phyloP scores from a whole-genome alignment of 2,888 invertebrate genomes.

The Acleris emargana region DNA sequence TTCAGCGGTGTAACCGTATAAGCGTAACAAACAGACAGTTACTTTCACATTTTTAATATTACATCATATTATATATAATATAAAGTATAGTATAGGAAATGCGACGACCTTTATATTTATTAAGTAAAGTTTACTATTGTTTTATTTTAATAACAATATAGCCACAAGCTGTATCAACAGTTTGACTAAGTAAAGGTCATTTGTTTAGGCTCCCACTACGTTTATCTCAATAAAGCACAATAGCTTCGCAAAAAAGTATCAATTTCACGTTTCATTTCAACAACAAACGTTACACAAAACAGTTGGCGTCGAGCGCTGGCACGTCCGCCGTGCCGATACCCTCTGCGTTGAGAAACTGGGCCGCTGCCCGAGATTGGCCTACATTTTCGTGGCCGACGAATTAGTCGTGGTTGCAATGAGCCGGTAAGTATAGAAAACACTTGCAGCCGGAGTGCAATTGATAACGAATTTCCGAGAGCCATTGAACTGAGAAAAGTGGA shows the following conservation, averaged over 20 bases:
- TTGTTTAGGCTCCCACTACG: not conserved
- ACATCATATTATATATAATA: too few relatives aligned
- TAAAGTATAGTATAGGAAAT: too few relatives aligned
- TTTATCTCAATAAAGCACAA: constrained; percentile 40
- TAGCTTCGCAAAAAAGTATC: constrained; percentile 44
- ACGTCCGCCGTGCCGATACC: constrained; percentile 75
- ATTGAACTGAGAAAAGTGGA: constrained; percentile 35
- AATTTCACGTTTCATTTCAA: constrained; percentile 72
- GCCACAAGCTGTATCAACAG: too few relatives aligned
- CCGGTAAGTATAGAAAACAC: constrained; percentile 71
- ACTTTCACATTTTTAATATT: too few relatives aligned
- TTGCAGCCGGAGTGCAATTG: constrained; percentile 65
- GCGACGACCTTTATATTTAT: too few relatives aligned
- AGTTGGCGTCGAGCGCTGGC: constrained; percentile 72
- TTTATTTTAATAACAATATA: too few relatives aligned
- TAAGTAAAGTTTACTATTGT: too few relatives aligned
- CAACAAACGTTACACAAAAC: constrained; percentile 79
- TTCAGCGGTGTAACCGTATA: too few relatives aligned
- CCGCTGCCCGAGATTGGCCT: constrained; percentile 75
- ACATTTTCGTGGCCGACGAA: constrained; percentile 71
- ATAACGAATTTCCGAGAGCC: constrained; percentile 57
- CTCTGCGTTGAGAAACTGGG: constrained; percentile 79
- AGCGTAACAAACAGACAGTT: too few relatives aligned
- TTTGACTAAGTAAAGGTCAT: too few relatives aligned
- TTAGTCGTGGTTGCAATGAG: constrained; percentile 76